Evolutionary conservation across 2,888 invertebrate species (phyloP).

Genomic region (Ennomos fuscantarius): DNA sequence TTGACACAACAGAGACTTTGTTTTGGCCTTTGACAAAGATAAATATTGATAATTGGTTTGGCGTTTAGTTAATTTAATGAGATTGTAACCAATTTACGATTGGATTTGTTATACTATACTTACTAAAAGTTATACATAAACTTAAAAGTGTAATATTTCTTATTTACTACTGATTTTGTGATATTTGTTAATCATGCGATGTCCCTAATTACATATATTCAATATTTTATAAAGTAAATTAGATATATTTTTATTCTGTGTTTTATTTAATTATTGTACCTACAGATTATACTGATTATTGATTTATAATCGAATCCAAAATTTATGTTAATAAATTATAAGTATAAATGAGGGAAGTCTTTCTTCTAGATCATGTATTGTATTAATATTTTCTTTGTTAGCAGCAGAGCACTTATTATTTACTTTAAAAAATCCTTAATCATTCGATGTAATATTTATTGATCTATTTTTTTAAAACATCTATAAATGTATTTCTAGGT

Average conservation of each 20-base stretch:
- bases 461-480: slow-evolving; percentile 91
- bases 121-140: slow-evolving; percentile 22
- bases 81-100: slow-evolving; percentile 25
- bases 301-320: too few relatives aligned
- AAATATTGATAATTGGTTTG: slow-evolving; percentile 17
- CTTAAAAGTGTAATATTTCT: slow-evolving; percentile 41
- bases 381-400: too few relatives aligned
- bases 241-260: slow-evolving; percentile 52
- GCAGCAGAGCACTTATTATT: too few relatives aligned
- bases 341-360: too few relatives aligned
- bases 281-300: too few relatives aligned
- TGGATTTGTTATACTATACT: slow-evolving; percentile 24
- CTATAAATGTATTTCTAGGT: slow-evolving; percentile 97
- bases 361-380: too few relatives aligned
- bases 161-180: slow-evolving; percentile 57
- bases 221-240: slow-evolving; percentile 63
- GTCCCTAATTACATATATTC: slow-evolving; percentile 61
- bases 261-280: slow-evolving; percentile 20
- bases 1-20: slow-evolving; percentile 37
- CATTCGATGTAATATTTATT: too few relatives aligned
- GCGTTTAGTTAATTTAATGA: slow-evolving; percentile 21
- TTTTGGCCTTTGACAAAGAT: slow-evolving; percentile 26
- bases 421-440: too few relatives aligned
- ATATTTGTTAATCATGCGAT: slow-evolving; percentile 68
- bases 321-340: slow-evolving; percentile 17